Base-by-base conservation (phyloP, 2,888 invertebrate species). In the Melikaiella ostensackeni region DNA sequence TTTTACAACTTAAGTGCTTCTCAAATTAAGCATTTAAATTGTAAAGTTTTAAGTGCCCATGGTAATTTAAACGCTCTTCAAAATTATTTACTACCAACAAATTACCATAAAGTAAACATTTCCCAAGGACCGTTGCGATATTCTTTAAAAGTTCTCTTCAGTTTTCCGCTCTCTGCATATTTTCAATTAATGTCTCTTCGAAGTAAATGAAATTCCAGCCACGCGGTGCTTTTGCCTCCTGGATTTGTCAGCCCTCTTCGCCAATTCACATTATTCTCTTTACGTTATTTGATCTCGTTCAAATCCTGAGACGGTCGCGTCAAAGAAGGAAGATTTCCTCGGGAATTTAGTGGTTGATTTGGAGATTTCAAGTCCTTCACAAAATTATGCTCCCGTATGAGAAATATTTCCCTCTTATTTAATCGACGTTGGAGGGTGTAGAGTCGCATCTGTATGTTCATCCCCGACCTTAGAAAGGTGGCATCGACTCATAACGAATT, bases 401-500 rank as follows among this genome's bases (percentile, higher is more conserved):
- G 70, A 70, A 70, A 70, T 70, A 70, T 70, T 70, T 70, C 50
- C 46, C 70, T 30, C 70, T 70, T 70, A 70, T 70, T 70, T 55
- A 70, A 70, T 70, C 70, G 70, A 70, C 50, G 30, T 70, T 70
- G 50, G 70, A 70, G 50, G 50, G 30, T 70, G 46, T 11, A 50
- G 33, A 70, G 50, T 70, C 70, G n/a, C 70, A 70, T 70, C 75
- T 42, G 66, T n/a, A 61, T 50, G 38, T 79, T 76, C 74, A 74
- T 74, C 55, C 55, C 77, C 62, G 73, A 70, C 63, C 64, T 57
- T 70, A n/a, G 55, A 63, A 63, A 55, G 61, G 59, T 75, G 74
- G 76, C 74, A 78, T 76, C 55, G 74, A 63, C 70, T 80, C 75
- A 75, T 74, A 79, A 79, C 74, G 77, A 77, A 77, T 79, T 80